Conservation (phyloP, 2,888 invertebrate species). For the Dicranocentrus wangi region DNA sequence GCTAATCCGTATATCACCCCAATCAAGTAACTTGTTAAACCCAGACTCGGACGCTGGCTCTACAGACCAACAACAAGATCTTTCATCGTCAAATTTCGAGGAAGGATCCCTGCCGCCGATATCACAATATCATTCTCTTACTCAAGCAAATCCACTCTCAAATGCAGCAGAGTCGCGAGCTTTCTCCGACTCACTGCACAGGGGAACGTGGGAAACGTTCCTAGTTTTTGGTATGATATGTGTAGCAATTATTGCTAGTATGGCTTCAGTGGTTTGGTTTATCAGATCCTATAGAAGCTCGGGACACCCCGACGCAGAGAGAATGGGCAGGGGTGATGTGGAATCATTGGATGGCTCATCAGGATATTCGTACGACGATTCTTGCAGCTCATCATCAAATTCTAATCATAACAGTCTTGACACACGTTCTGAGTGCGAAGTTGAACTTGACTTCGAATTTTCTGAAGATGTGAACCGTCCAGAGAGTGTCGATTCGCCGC, state of each 20-base stretch:
- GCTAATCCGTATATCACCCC: constrained; percentile 69
- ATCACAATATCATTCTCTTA: constrained; percentile 50
- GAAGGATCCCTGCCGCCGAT: constrained; percentile 33
- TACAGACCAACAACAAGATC: constrained; percentile 32
- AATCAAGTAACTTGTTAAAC: constrained; percentile 68
- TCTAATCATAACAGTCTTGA: constrained; percentile 58
- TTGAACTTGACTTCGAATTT: constrained; percentile 73
- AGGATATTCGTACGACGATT: constrained; percentile 58
- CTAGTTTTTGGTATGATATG: constrained; percentile 72
- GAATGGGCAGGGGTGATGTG: constrained; percentile 58
- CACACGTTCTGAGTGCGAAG: constrained; percentile 71
- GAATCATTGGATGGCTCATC: constrained; percentile 61
- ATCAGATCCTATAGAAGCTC: constrained; percentile 66
- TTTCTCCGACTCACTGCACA: constrained; percentile 55
- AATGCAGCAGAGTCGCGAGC: constrained; percentile 44
- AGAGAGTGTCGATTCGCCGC: background rate
- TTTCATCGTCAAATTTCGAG: constrained; percentile 38
- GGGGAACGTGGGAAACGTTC: constrained; percentile 70
- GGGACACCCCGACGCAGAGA: constrained; percentile 24
- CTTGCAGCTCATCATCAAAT: constrained; percentile 30
- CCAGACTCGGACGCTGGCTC: constrained; percentile 15
- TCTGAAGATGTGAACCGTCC: constrained; percentile 71
- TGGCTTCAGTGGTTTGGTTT: constrained; percentile 72
- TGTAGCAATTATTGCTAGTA: constrained; percentile 70
- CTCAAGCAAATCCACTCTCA: constrained; percentile 47